phyloP scores from a whole-genome alignment of 2,888 invertebrate genomes.

The Toxonevra muliebris region DNA sequence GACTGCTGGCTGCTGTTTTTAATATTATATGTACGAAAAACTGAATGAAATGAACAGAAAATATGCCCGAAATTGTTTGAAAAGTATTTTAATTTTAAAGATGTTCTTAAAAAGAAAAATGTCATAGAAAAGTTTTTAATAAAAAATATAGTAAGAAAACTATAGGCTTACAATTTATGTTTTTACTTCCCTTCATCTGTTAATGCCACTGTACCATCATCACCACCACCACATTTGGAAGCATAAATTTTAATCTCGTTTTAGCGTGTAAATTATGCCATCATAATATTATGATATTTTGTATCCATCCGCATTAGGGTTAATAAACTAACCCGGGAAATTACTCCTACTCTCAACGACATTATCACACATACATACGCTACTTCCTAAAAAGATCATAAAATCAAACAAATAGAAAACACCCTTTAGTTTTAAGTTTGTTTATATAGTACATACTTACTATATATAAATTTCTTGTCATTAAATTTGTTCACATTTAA shows the following conservation, averaged over 20 bases:
- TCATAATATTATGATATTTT: slow-evolving; percentile 59
- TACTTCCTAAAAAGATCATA: not conserved
- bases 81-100: too few species aligned
- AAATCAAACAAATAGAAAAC: not conserved
- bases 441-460: too few species aligned
- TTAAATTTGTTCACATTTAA: slow-evolving; percentile 43
- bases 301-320: not conserved
- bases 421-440: not conserved
- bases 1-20: too few species aligned
- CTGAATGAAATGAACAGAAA: too few species aligned
- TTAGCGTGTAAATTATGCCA: slow-evolving; percentile 60
- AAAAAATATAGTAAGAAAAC: too few species aligned
- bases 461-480: slow-evolving; percentile 40
- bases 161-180: too few species aligned
- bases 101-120: too few species aligned
- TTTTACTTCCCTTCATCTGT: not conserved
- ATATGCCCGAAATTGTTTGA: too few species aligned
- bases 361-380: not conserved
- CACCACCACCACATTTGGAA: slow-evolving; percentile 15
- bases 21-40: too few species aligned
- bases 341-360: too few species aligned
- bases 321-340: too few species aligned
- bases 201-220: not conserved
- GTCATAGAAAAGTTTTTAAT: too few species aligned
- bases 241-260: slow-evolving; percentile 49